Base-by-base conservation (phyloP, 2,113 vertebrate genomes). In the Sphaerodactylus townsendi region DNA sequence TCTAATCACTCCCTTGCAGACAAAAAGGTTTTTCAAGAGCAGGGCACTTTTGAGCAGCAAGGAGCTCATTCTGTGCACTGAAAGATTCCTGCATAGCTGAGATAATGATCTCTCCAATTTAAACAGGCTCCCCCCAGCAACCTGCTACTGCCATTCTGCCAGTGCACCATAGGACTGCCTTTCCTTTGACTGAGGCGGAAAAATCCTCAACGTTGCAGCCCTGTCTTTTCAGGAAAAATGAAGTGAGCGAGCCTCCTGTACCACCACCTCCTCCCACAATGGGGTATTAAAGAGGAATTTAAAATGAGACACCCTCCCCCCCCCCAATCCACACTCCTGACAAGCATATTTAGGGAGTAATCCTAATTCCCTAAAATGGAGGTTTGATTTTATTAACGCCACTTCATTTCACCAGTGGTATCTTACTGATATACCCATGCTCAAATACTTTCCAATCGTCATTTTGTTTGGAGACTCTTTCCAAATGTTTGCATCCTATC, bases 21-120 rank as follows among this genome's bases (percentile, higher is more conserved):
- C 79, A 39, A 66, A 70, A 74, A 79, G 25, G 30, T 79, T 69
- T 77, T 71, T 59, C 65, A 53, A 81, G 59, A 23, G 17, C 15
- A 68, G 2, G 80, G 33, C 28, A 7, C 77, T 89, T 88, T 73
- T 46, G 17, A 64, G 69, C 10, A 39, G 74, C 1, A 1, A 77
- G 0, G 13, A 46, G 0, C 66, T 72, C 64, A 39, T 69, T 46
- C 80, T 59, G 10, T 2, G 13, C 50, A 35, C 66, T 73, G 78
- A 81, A 81, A 72, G n/a, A 25, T 75, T 84, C 53, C 48, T 75
- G 35, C 46, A 44, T 25, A 2, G 33, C 9, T 0, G 0, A 33
- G 72, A 33, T 1, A 25, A 2, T 30, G 66, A 53, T 68, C 74
- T 33, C 33, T 56, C 44, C 50, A 56, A 0, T 11, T 50, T 85